Conservation (phyloP, 1,140 invertebrate species). For the Antheraea mylitta region DNA sequence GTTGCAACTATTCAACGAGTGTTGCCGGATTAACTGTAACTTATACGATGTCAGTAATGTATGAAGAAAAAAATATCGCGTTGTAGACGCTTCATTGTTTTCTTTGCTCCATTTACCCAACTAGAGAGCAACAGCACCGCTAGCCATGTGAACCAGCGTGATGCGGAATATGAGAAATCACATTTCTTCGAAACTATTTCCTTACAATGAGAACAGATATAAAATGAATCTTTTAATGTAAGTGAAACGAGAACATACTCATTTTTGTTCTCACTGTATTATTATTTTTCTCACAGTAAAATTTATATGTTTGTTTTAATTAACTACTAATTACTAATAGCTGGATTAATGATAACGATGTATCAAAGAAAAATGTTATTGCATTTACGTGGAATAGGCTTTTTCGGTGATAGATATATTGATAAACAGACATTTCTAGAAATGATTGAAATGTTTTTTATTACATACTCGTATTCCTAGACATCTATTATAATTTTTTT, state of each 20-base stretch:
- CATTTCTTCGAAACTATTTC: conserved; percentile 1
- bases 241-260: conserved; percentile 1
- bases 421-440: no score
- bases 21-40: conserved; percentile 35
- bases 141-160: conserved; percentile 21
- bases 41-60: conserved; percentile 16
- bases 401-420: no score
- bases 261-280: neutral
- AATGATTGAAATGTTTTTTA: no score
- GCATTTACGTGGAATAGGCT: no score
- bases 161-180: conserved; percentile 11
- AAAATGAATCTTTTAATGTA: neutral
- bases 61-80: conserved; percentile 17
- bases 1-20: conserved; percentile 11
- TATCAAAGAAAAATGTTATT: no score
- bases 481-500: no score
- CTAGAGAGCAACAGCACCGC: conserved; percentile 35
- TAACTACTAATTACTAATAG: no score
- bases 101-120: conserved; percentile 60
- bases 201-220: conserved; percentile 4
- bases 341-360: no score
- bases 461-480: no score
- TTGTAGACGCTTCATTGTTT: conserved; percentile 29
- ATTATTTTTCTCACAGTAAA: neutral
- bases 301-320: no score